Conservation (phyloP, 2,113 vertebrate genomes). For the Mirounga angustirostris region DNA sequence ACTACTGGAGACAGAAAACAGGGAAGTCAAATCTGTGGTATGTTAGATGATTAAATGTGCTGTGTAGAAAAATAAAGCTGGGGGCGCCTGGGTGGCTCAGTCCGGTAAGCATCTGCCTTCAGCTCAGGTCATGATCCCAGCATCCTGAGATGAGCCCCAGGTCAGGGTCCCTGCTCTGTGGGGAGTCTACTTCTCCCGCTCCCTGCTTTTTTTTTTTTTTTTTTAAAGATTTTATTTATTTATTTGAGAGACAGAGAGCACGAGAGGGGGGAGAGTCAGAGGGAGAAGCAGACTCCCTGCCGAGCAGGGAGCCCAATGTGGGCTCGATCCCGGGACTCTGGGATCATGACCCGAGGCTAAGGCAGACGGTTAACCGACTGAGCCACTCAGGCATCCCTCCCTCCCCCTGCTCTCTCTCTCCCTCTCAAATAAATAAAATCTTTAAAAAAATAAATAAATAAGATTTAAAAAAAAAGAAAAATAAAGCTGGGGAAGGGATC, state of each 20-base stretch:
- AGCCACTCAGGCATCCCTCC: not conserved
- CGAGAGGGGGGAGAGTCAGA: not conserved
- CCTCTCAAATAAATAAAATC: not conserved
- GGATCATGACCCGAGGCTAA: not conserved
- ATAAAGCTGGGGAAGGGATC: not conserved
- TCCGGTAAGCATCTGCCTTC: not conserved
- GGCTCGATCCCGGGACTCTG: not conserved
- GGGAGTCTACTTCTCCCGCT: not conserved
- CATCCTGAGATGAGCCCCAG: not conserved
- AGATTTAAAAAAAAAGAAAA: not conserved
- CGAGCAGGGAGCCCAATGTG: not conserved
- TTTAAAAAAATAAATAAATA: not conserved
- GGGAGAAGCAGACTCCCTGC: not conserved
- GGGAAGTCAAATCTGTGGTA: not conserved
- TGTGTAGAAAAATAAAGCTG: not conserved
- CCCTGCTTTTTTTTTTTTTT: too few relatives aligned
- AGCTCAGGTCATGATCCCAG: not conserved
- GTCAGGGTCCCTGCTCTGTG: too few relatives aligned
- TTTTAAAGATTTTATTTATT: not conserved
- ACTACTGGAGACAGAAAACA: not conserved
- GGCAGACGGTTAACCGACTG: not conserved
- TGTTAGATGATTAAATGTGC: not conserved
- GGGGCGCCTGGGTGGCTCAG: not conserved
- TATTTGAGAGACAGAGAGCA: not conserved
- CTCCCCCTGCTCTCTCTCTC: too few relatives aligned